Conservation (phyloP, 2,797 vertebrate genomes). For the Sciurus vulgaris region DNA sequence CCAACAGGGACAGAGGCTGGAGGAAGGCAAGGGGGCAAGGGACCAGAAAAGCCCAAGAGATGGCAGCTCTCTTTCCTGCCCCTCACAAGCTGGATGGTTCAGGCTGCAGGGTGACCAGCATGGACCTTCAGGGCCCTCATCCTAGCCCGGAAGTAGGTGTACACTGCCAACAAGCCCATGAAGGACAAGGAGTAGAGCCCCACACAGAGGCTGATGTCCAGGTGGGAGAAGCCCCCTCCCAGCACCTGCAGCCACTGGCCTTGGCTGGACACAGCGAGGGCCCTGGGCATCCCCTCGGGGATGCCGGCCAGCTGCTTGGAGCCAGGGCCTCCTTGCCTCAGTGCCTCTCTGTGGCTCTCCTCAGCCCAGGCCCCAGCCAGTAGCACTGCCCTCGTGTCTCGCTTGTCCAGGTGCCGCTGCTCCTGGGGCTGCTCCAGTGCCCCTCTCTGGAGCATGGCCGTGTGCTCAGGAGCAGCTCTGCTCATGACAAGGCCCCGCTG, state of each 20-base stretch:
- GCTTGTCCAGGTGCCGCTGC: constrained; percentile 76
- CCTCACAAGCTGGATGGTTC: background rate
- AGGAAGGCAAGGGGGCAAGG: background rate
- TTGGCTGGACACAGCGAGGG: background rate
- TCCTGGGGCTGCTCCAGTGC: constrained; percentile 18
- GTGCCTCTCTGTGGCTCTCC: constrained; percentile 56
- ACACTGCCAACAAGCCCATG: constrained; percentile 94
- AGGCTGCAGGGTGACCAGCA: constrained; percentile 71
- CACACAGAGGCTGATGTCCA: constrained; percentile 95
- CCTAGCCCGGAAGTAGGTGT: constrained; percentile 92
- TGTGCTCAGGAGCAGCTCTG: constrained; percentile 52
- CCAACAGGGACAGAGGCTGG: background rate
- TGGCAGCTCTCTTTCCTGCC: background rate
- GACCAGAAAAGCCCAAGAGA: background rate
- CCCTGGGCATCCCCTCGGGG: constrained; percentile 72
- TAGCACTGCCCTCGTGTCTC: constrained; percentile 75
- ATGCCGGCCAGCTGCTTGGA: constrained; percentile 73
- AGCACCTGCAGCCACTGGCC: constrained; percentile 91
- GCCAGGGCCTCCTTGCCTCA: constrained; percentile 86
- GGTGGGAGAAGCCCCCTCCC: constrained; percentile 92
- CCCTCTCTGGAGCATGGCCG: background rate
- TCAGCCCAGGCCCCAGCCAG: constrained; percentile 65
- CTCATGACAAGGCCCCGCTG: constrained; percentile 38
- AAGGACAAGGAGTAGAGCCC: constrained; percentile 94
- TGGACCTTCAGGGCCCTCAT: constrained; percentile 87